These are phyloP conservation scores for Sebastes cheni DNA, from an alignment of 2,797 vertebrate genomes.

Conservation along the genomic window DNA sequence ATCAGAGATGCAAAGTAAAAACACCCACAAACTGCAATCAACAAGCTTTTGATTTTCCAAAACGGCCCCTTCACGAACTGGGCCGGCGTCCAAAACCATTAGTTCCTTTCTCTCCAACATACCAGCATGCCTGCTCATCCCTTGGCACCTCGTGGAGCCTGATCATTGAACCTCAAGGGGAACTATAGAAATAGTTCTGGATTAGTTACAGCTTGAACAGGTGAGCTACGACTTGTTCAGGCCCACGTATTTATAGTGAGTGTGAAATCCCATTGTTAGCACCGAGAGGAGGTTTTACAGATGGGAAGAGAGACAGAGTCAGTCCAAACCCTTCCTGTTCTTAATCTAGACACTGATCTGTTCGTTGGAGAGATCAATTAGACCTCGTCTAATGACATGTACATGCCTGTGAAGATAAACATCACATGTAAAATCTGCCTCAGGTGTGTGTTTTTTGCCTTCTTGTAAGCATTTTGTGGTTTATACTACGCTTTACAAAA, in stretches of 20 bases:
- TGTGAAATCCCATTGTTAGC: conserved; percentile 64
- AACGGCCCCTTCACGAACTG: not conserved
- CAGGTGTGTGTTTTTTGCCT: not conserved
- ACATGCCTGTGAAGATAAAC: not conserved
- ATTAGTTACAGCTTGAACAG: conserved; percentile 70
- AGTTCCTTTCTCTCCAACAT: not conserved
- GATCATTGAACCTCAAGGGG: conserved; percentile 44
- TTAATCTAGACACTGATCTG: conserved; percentile 48
- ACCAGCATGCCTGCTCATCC: conserved; percentile 39
- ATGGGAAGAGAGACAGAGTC: not conserved
- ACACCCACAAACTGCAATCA: conserved; percentile 30
- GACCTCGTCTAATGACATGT: not conserved
- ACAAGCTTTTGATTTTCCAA: conserved; percentile 16
- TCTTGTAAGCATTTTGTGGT: not conserved
- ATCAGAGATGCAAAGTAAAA: conserved; percentile 19
- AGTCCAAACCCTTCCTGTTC: conserved; percentile 42
- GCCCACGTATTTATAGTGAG: conserved; percentile 46
- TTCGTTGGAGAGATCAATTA: conserved; percentile 16
- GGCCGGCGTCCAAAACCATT: conserved; percentile 19
- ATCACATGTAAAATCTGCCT: not conserved
- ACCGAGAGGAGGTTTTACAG: conserved; percentile 36
- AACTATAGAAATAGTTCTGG: conserved; percentile 55
- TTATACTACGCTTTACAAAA: not conserved
- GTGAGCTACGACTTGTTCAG: conserved; percentile 56
- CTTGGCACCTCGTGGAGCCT: conserved; percentile 32